Evolutionary conservation across 2,797 vertebrate genomes (phyloP).

Genomic region (Prionace glauca): DNA sequence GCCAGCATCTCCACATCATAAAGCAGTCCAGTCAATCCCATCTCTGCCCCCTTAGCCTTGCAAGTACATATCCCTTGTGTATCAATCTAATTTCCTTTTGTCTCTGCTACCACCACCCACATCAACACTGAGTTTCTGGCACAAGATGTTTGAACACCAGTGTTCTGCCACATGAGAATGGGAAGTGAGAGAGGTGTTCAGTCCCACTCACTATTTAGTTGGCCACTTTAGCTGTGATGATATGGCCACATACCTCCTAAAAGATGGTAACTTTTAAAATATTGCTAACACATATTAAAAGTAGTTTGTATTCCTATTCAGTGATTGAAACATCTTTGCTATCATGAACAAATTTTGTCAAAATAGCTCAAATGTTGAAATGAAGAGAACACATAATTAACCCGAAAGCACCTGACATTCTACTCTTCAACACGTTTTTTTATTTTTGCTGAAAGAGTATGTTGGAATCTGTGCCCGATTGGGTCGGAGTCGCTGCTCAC

Average conservation of each 20-base stretch:
- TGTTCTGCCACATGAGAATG: neutral
- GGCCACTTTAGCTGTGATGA: neutral
- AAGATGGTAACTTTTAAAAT: neutral
- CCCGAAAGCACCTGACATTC: neutral
- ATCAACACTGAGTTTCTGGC: no score
- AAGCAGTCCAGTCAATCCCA: no score
- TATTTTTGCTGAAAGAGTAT: neutral
- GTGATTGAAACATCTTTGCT: neutral
- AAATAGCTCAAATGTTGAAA: neutral
- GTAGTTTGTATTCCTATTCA: neutral
- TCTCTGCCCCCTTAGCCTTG: no score
- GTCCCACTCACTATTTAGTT: neutral
- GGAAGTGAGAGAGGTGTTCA: neutral
- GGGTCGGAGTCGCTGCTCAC: no score
- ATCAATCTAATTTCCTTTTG: no score
- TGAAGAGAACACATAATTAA: neutral
- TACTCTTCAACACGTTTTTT: neutral
- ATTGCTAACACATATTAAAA: neutral
- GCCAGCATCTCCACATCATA: no score
- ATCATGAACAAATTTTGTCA: neutral
- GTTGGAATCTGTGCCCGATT: neutral
- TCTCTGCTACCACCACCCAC: no score
- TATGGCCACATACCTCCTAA: neutral
- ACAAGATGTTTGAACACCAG: neutral
- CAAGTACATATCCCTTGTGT: no score